phyloP scores from a whole-genome alignment of 2,797 vertebrate genomes.

The Antennarius maculatus region DNA sequence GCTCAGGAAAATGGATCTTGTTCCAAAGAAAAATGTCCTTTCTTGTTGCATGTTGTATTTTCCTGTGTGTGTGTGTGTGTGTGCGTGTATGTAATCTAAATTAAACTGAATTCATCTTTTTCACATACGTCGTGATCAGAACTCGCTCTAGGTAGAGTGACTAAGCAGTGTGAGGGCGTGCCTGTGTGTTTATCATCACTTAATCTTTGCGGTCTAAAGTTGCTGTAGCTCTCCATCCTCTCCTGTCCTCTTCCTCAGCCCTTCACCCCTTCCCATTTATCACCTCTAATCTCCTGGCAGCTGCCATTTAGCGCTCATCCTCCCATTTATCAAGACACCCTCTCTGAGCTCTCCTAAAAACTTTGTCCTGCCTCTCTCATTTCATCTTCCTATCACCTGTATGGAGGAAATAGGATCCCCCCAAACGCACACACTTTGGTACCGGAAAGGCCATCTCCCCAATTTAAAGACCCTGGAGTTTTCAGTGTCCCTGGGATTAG shows the following conservation, averaged over 20 bases:
- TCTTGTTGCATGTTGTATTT: too few relatives aligned
- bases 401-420: constrained; percentile 1
- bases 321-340: constrained; percentile 53
- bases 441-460: constrained; percentile 50
- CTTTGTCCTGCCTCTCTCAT: constrained; percentile 49
- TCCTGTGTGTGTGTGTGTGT: too few relatives aligned
- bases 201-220: constrained; percentile 8
- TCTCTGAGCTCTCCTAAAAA: constrained; percentile 15
- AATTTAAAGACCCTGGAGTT: constrained; percentile 43
- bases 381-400: constrained; percentile 22
- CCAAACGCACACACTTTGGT: constrained; percentile 26
- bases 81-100: too few relatives aligned
- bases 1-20: too few relatives aligned
- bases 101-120: not conserved
- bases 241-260: constrained; percentile 28
- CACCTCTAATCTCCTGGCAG: constrained; percentile 55
- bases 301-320: constrained; percentile 45
- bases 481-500: constrained; percentile 57
- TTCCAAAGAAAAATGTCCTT: too few relatives aligned
- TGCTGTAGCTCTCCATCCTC: not conserved
- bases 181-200: constrained; percentile 3
- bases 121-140: not conserved
- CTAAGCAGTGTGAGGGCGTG: not conserved
- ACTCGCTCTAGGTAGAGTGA: not conserved
- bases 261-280: constrained; percentile 46